A percentile compares a stretch with the other conserved stretches of the same genome.
Conservation (phyloP, 2,888 invertebrate species). For the Timema cristinae region DNA sequence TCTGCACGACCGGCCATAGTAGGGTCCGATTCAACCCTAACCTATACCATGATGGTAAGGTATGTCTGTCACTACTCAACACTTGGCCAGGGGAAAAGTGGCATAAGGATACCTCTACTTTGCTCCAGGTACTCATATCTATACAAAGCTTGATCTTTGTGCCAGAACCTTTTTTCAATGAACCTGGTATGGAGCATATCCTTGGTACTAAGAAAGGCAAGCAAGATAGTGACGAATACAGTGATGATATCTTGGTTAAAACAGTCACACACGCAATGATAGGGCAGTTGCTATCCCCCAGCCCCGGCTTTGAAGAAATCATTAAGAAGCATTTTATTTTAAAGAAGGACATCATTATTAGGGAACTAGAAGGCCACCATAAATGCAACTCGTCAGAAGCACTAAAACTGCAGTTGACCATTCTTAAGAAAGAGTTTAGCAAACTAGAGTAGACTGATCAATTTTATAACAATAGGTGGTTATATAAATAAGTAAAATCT, state of each 20-base stretch:
- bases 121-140: slow-evolving; percentile 31
- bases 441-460: too few relatives aligned
- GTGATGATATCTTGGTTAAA: slow-evolving; percentile 23
- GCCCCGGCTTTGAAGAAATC: slow-evolving; percentile 30
- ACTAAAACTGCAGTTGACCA: too few relatives aligned
- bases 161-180: slow-evolving; percentile 31
- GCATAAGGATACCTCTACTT: slow-evolving; percentile 27
- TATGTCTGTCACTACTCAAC: slow-evolving; percentile 31
- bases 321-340: slow-evolving; percentile 28
- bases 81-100: slow-evolving; percentile 32
- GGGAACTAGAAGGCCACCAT: slow-evolving; percentile 13
- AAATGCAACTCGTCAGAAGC: too few relatives aligned
- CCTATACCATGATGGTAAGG: slow-evolving; percentile 29
- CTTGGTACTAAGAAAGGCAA: slow-evolving; percentile 25
- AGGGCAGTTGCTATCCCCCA: slow-evolving; percentile 25
- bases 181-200: slow-evolving; percentile 28
- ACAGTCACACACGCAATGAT: slow-evolving; percentile 30
- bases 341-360: slow-evolving; percentile 28
- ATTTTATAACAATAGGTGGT: too few relatives aligned
- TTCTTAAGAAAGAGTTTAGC: too few relatives aligned
- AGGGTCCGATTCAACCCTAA: slow-evolving; percentile 31
- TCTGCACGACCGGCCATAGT: slow-evolving; percentile 31
- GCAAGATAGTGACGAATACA: slow-evolving; percentile 26
- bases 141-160: slow-evolving; percentile 32
- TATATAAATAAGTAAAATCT: too few relatives aligned